A percentile compares a stretch with the other conserved stretches of the same genome.
phyloP scores from a whole-genome alignment of 2,797 vertebrate species.

The Okamejei kenojei region DNA sequence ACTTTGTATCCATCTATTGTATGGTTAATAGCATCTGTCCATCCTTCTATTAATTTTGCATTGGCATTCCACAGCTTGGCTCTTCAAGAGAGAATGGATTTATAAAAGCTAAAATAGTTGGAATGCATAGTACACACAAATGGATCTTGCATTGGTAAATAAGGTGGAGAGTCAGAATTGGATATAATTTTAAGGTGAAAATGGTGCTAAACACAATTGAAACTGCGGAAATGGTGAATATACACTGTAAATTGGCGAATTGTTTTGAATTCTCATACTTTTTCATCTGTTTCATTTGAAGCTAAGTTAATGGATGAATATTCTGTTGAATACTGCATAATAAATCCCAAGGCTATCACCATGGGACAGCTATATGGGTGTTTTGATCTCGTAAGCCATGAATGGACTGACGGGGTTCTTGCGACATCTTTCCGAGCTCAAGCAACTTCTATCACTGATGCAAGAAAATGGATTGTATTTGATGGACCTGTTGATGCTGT shows the following conservation, averaged over 20 bases:
- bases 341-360: slow-evolving; percentile 89
- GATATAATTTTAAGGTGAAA: too few relatives aligned
- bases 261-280: neutral
- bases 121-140: too few relatives aligned
- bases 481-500: slow-evolving; percentile 91
- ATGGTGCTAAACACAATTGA: neutral
- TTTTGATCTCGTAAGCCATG: slow-evolving; percentile 81
- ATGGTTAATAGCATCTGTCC: too few relatives aligned
- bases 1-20: too few relatives aligned
- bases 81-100: too few relatives aligned
- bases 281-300: slow-evolving; percentile 41
- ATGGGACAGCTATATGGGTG: slow-evolving; percentile 88
- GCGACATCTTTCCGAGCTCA: slow-evolving; percentile 78
- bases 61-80: too few relatives aligned
- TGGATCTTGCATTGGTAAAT: too few relatives aligned
- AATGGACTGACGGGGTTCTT: slow-evolving; percentile 84
- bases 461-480: slow-evolving; percentile 88
- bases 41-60: too few relatives aligned
- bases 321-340: slow-evolving; percentile 74
- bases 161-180: too few relatives aligned
- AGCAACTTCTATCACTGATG: slow-evolving; percentile 65
- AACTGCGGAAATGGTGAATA: neutral
- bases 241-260: neutral
- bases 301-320: slow-evolving; percentile 73
- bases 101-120: too few relatives aligned